Evolutionary conservation across 2,113 vertebrate genomes (phyloP).

Genomic region (Strix uralensis): DNA sequence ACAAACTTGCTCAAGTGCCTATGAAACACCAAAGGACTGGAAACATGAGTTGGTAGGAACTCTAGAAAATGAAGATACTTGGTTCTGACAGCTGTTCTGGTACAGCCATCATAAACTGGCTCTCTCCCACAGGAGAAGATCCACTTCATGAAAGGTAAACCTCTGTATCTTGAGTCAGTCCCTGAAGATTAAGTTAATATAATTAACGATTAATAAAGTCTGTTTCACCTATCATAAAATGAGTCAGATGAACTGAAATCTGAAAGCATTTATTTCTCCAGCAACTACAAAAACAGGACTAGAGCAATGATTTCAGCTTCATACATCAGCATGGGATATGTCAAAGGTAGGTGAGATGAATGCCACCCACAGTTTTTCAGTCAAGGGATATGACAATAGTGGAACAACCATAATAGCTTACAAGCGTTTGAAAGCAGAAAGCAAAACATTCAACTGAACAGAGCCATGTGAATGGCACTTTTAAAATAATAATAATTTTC

Average conservation of each 20-base stretch:
- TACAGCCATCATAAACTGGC: not conserved
- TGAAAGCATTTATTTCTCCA: not conserved
- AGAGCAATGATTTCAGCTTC: not conserved
- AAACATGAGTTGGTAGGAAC: not conserved
- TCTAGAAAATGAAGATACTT: not conserved
- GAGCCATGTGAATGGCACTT: not conserved
- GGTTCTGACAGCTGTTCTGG: not conserved
- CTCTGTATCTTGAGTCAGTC: not conserved
- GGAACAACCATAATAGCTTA: not conserved
- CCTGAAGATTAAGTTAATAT: not conserved
- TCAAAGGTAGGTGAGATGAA: constrained; percentile 6
- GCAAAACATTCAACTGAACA: not conserved
- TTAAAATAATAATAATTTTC: not conserved
- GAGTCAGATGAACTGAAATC: constrained; percentile 6
- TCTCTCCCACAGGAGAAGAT: not conserved
- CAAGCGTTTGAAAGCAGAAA: not conserved
- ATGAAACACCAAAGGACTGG: not conserved
- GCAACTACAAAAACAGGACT: not conserved
- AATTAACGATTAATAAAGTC: not conserved
- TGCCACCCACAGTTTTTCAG: not conserved
- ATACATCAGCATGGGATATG: not conserved
- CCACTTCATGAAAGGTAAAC: not conserved
- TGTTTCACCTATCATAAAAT: not conserved
- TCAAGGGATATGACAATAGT: not conserved
- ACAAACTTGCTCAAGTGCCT: not conserved